These are phyloP conservation scores for Australoheros facetus DNA, from an alignment of 2,797 vertebrate genomes.

Conservation along the genomic window DNA sequence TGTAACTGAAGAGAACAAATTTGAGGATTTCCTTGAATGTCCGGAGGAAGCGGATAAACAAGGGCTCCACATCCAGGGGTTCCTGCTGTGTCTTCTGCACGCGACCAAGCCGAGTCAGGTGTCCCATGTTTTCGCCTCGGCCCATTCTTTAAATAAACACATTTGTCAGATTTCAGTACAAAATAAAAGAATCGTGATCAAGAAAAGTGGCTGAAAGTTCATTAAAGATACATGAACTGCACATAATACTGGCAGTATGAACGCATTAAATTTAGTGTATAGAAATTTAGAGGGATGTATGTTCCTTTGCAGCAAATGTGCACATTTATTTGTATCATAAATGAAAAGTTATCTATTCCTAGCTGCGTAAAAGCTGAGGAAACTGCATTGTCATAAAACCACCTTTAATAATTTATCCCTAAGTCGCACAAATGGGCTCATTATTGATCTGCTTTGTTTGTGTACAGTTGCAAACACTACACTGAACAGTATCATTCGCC, in stretches of 20 bases:
- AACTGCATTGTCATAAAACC: constrained; percentile 14
- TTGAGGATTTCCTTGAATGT: constrained; percentile 92
- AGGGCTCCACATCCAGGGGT: constrained; percentile 79
- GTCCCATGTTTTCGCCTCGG: constrained; percentile 60
- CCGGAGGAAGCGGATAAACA: constrained; percentile 88
- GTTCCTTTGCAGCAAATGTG: no score
- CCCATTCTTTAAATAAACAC: constrained; percentile 66
- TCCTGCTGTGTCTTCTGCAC: constrained; percentile 58
- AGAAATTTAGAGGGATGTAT: background rate
- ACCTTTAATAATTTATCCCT: constrained; percentile 87
- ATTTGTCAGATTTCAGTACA: background rate
- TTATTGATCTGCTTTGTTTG: constrained; percentile 62
- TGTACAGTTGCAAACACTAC: constrained; percentile 16
- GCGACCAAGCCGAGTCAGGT: constrained; percentile 41
- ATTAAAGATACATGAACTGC: background rate
- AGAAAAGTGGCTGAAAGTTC: background rate
- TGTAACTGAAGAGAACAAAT: constrained; percentile 96
- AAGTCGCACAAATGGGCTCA: constrained; percentile 81
- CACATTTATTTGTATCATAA: background rate
- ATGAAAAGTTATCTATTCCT: constrained; percentile 1
- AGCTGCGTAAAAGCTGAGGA: background rate
- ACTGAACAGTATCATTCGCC: constrained; percentile 1
- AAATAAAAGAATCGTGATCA: background rate
- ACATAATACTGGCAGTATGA: background rate
- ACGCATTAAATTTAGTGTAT: background rate